These are phyloP conservation scores for Hesperia comma DNA, from an alignment of 2,888 invertebrate species.

Conservation along the genomic window DNA sequence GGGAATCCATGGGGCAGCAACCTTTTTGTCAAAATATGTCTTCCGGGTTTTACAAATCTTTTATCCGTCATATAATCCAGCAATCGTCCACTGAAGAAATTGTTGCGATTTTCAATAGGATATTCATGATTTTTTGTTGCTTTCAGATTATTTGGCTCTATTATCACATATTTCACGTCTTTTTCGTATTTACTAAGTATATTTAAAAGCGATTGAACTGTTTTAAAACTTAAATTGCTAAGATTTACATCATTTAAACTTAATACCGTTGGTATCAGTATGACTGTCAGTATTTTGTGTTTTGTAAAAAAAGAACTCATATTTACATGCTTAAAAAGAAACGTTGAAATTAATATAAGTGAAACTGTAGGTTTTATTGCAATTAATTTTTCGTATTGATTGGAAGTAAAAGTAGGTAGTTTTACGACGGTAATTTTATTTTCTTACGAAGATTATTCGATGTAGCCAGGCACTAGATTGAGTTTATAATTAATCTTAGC, in stretches of 20 bases:
- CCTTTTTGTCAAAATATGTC: slow-evolving; percentile 37
- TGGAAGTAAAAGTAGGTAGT: too few species aligned
- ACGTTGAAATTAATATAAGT: too few species aligned
- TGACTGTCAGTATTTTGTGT: not conserved
- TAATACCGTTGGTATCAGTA: not conserved
- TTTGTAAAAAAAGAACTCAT: not conserved
- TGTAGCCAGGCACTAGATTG: too few species aligned
- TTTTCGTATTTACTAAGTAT: slow-evolving; percentile 8
- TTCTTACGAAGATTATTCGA: too few species aligned
- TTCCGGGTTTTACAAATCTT: slow-evolving; percentile 5
- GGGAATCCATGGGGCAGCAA: slow-evolving; percentile 40
- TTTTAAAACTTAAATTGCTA: slow-evolving; percentile 1
- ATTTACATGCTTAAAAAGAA: slow-evolving; percentile 1
- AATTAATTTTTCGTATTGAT: too few species aligned
- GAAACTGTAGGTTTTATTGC: too few species aligned
- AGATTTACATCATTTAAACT: slow-evolving; percentile 15
- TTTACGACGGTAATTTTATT: too few species aligned
- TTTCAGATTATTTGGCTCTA: slow-evolving; percentile 4
- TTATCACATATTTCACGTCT: slow-evolving; percentile 13
- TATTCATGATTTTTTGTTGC: not conserved
- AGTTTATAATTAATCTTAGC: too few species aligned
- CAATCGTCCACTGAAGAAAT: too few species aligned
- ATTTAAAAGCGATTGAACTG: slow-evolving; percentile 8
- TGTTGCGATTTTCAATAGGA: not conserved
- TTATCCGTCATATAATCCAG: not conserved